These are phyloP conservation scores for Dromas ardeola DNA, from an alignment of 2,113 vertebrate species.

Conservation along the genomic window DNA sequence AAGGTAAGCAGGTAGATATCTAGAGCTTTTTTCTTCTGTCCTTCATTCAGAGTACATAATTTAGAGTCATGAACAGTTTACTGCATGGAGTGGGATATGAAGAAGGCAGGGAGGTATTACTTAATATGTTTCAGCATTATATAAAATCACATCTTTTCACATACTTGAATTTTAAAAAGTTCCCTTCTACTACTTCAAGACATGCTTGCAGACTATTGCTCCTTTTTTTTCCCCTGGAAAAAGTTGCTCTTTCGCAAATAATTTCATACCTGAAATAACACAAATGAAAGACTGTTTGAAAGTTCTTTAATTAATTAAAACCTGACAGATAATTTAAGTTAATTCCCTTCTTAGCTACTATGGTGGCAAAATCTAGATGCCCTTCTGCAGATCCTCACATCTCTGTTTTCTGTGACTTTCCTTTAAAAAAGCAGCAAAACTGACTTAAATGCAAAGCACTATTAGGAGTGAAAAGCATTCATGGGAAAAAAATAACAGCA, in stretches of 20 bases:
- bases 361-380: neutral
- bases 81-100: neutral
- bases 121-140: neutral
- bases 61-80: neutral
- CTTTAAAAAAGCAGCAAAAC: constrained; percentile 19
- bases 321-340: neutral
- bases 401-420: neutral
- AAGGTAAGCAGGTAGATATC: neutral
- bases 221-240: neutral
- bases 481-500: constrained; percentile 11
- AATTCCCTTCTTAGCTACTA: constrained; percentile 19
- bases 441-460: neutral
- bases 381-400: neutral
- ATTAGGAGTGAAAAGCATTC: neutral
- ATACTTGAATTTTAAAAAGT: neutral
- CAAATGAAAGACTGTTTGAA: neutral
- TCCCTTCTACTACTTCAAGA: neutral
- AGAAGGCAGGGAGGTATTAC: neutral
- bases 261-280: neutral
- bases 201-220: neutral
- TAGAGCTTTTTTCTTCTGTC: neutral
- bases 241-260: neutral
- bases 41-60: neutral
- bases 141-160: neutral
- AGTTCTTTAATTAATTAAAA: constrained; percentile 7